Evolutionary conservation across 1,140 invertebrate genomes (phyloP).

Genomic region (Apis florea): DNA sequence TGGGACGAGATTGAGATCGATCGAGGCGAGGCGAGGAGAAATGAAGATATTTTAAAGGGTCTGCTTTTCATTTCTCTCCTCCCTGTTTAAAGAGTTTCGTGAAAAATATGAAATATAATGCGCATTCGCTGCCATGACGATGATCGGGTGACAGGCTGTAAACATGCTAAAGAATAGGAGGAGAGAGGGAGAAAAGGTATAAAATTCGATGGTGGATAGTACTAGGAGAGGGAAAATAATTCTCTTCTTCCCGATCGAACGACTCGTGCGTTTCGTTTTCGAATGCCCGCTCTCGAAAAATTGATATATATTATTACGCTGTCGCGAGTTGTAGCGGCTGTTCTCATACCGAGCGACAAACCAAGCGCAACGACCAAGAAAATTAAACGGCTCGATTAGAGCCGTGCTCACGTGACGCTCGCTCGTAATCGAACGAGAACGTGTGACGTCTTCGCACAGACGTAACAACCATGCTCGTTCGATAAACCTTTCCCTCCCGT

Average conservation of each 20-base stretch:
- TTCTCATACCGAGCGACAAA: neutral
- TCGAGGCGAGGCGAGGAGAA: too few relatives aligned
- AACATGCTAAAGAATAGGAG: neutral
- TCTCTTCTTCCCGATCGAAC: too few relatives aligned
- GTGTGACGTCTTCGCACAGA: neutral
- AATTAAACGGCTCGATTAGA: slow-evolving; percentile 29
- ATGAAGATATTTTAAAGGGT: neutral
- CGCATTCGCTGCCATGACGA: neutral
- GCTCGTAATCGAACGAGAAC: slow-evolving; percentile 17
- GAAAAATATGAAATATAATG: neutral
- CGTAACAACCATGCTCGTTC: neutral
- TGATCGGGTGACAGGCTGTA: neutral
- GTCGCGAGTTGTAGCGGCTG: neutral
- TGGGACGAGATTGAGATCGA: neutral
- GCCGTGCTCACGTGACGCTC: slow-evolving; percentile 5
- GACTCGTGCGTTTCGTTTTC: too few relatives aligned
- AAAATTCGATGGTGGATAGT: neutral
- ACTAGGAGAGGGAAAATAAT: too few relatives aligned
- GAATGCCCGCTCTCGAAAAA: neutral
- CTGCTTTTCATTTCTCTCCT: too few relatives aligned
- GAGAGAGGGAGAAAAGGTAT: neutral
- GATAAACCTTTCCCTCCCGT: neutral
- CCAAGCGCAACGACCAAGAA: slow-evolving; percentile 1
- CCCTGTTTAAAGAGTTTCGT: neutral
- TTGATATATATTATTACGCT: too few relatives aligned